Conservation (phyloP, 2,113 vertebrate species). For the Hiodon alosoides region DNA sequence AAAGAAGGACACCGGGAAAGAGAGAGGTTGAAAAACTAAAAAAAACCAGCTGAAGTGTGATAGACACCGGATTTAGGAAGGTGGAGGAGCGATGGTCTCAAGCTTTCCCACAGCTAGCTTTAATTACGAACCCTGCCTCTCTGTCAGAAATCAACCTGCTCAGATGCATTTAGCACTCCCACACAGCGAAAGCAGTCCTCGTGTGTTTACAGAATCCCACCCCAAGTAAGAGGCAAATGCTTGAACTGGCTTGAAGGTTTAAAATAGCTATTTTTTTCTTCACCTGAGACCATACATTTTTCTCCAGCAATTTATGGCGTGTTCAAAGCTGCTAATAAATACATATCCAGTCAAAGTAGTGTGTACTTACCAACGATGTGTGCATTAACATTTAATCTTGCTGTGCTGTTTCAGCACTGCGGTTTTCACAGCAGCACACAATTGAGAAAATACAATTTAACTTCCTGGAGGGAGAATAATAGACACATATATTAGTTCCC, state of each 20-base stretch:
- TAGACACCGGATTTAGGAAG: slow-evolving; percentile 23
- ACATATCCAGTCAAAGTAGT: neutral
- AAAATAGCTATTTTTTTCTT: neutral
- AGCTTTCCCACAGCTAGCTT: slow-evolving; percentile 13
- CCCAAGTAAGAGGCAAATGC: neutral
- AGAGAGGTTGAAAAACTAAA: slow-evolving; percentile 18
- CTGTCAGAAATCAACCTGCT: neutral
- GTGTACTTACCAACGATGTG: neutral
- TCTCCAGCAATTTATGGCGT: neutral
- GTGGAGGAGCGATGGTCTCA: slow-evolving; percentile 8
- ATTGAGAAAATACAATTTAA: slow-evolving; percentile 41
- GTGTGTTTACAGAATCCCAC: neutral
- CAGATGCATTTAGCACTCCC: neutral
- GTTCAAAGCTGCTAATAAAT: neutral
- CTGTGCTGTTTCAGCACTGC: slow-evolving; percentile 22
- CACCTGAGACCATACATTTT: neutral
- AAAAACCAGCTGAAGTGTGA: slow-evolving; percentile 28
- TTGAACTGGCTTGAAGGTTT: neutral
- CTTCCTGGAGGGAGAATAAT: slow-evolving; percentile 39
- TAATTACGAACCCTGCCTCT: slow-evolving; percentile 18
- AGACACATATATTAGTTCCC: neutral
- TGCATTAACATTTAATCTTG: slow-evolving; percentile 13
- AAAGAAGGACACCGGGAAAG: slow-evolving; percentile 49
- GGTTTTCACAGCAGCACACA: slow-evolving; percentile 47
- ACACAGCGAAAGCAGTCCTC: neutral